A percentile compares a stretch with the other conserved stretches of the same genome.
Conservation (phyloP, 2,888 invertebrate genomes). For the Eristalis pertinax region DNA sequence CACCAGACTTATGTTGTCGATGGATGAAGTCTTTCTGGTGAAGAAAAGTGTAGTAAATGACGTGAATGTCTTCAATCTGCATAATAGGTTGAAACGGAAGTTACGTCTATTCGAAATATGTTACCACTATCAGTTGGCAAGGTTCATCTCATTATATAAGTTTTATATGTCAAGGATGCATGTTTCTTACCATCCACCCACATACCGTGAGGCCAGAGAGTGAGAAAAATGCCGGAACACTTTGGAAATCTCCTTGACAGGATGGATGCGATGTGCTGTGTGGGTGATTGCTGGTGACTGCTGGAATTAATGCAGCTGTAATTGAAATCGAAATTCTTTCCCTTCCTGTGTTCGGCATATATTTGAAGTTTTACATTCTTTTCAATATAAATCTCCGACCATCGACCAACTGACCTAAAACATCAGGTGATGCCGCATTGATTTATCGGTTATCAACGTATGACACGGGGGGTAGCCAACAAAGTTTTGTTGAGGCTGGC, state of each 20-base stretch:
- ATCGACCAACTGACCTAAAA: slow-evolving; percentile 36
- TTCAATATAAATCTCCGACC: not conserved
- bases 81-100: slow-evolving; percentile 12
- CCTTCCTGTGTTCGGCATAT: slow-evolving; percentile 29
- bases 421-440: slow-evolving; percentile 58
- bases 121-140: slow-evolving; percentile 31
- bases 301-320: slow-evolving; percentile 6
- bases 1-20: not conserved
- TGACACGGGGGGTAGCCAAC: slow-evolving; percentile 15
- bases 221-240: slow-evolving; percentile 21
- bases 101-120: not conserved
- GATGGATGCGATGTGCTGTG: slow-evolving; percentile 9
- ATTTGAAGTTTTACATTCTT: slow-evolving; percentile 12
- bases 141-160: slow-evolving; percentile 66
- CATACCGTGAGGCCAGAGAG: slow-evolving; percentile 3
- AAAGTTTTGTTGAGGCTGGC: slow-evolving; percentile 62
- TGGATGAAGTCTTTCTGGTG: not conserved
- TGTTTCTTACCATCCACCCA: slow-evolving; percentile 10
- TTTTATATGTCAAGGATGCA: slow-evolving; percentile 63
- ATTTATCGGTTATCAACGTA: slow-evolving; percentile 51
- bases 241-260: slow-evolving; percentile 42
- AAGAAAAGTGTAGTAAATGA: not conserved
- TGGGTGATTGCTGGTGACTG: slow-evolving; percentile 1
- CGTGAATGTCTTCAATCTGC: not conserved
- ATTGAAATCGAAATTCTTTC: slow-evolving; percentile 8